Evolutionary conservation across 2,113 vertebrate genomes (phyloP).

Genomic region (Calypte anna): DNA sequence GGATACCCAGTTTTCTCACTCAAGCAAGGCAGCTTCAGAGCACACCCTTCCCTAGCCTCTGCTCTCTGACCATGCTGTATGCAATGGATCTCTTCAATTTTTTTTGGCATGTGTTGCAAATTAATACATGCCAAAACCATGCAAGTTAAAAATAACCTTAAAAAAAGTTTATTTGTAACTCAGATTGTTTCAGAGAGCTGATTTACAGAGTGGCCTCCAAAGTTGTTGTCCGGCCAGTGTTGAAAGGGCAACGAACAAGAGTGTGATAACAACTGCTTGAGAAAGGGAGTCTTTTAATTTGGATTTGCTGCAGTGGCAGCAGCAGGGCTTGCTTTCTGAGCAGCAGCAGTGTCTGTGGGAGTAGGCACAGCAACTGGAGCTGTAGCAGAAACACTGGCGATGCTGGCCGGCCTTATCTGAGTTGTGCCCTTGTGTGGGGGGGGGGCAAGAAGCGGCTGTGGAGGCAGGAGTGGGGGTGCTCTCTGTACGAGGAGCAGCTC

Average conservation of each 20-base stretch:
- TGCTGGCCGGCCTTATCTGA: no score
- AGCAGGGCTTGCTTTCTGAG: no score
- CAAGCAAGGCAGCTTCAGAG: background rate
- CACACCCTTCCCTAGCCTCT: background rate
- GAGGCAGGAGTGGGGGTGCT: no score
- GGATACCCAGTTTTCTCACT: accelerated
- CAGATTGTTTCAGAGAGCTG: background rate
- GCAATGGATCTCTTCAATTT: background rate
- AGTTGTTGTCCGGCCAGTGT: background rate
- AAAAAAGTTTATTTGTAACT: background rate
- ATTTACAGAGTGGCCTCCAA: background rate
- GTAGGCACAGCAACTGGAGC: no score
- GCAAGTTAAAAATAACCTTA: background rate
- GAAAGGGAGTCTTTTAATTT: background rate
- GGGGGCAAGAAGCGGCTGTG: no score
- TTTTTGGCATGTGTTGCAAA: background rate
- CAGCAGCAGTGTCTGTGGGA: no score
- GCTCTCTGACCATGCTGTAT: background rate
- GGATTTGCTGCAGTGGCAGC: background rate
- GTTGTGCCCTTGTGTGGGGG: no score
- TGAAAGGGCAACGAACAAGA: background rate
- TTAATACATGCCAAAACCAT: background rate
- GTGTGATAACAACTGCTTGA: background rate
- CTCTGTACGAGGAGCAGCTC: no score
- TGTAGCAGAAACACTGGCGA: no score